Conservation (phyloP, 2,113 vertebrate genomes). For the Siniperca chuatsi region DNA sequence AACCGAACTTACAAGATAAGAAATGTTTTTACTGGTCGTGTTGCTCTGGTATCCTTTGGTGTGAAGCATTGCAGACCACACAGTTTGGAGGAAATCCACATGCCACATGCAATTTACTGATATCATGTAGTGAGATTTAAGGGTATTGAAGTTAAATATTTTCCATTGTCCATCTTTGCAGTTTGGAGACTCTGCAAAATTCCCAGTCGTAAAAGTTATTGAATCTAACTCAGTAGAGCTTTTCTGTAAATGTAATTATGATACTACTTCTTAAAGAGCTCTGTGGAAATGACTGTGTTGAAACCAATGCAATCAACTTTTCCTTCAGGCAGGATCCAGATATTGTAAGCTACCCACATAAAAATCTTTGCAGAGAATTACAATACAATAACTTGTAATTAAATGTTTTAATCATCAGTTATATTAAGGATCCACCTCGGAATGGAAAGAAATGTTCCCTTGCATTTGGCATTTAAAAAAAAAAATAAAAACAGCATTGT, state of each 20-base stretch:
- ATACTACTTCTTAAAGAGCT: neutral
- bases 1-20: neutral
- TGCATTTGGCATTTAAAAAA: neutral
- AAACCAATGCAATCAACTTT: neutral
- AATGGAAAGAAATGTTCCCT: neutral
- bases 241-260: neutral
- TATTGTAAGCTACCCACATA: neutral
- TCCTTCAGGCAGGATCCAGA: neutral
- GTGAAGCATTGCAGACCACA: no score
- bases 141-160: neutral
- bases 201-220: neutral
- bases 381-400: neutral
- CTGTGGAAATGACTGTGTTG: neutral
- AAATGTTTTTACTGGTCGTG: neutral
- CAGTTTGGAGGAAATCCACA: neutral
- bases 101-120: neutral
- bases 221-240: neutral
- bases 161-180: neutral
- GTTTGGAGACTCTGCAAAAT: neutral
- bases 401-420: neutral
- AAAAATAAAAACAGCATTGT: neutral
- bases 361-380: neutral
- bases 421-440: neutral
- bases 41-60: neutral
- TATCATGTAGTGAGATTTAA: neutral